Base-by-base conservation (phyloP, 2,797 vertebrate species). In the Sebastolobus alascanus region DNA sequence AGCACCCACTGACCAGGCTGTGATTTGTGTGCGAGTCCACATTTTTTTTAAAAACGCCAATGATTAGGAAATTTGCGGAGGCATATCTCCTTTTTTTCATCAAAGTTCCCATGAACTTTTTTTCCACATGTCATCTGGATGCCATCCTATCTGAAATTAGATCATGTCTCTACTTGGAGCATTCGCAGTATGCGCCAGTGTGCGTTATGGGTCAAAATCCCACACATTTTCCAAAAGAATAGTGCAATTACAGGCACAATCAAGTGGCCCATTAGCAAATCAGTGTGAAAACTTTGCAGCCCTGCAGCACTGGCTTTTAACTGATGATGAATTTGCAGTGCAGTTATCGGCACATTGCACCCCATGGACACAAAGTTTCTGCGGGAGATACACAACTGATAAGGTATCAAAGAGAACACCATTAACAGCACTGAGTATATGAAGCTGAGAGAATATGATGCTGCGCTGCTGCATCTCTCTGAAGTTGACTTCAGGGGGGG, bases 91-190 rank as follows among this genome's bases (percentile, higher is more conserved):
- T 54, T 54, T 68, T 84, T 87, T 80, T 70, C 69, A 87, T 83
- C 84, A 77, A 67, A 77, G 73, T 91, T 94, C 80, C 80, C 88
- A 92, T 79, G 73, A 82, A 78, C 73, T 55, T 70, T 80, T 82
- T 76, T 78, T 37, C 60, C 43, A 66, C 67, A 73, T 73, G 74
- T 75, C 68, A 84, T 87, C 68, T 90, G 81, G 84, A 89, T 86
- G 78, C 79, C 74, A 83, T 82, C 79, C 71, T 80, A 75, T 89
- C 83, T 89, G 16, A 84, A 84, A 73, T 89, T 75, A 79, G 52
- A 84, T 88, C 58, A 78, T 89, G 70, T 85, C 25, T 74, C 54
- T 40, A 60, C n/a, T 80, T 2, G 14, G 46, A 67, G 22, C 25
- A 65, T 85, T 75, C 52, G 37, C 43, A 77, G 54, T 56, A 35